Percentiles rank a stretch among this genome's conserved stretches.
phyloP scores from a whole-genome alignment of 2,888 invertebrate genomes.

The Aromia moschata region DNA sequence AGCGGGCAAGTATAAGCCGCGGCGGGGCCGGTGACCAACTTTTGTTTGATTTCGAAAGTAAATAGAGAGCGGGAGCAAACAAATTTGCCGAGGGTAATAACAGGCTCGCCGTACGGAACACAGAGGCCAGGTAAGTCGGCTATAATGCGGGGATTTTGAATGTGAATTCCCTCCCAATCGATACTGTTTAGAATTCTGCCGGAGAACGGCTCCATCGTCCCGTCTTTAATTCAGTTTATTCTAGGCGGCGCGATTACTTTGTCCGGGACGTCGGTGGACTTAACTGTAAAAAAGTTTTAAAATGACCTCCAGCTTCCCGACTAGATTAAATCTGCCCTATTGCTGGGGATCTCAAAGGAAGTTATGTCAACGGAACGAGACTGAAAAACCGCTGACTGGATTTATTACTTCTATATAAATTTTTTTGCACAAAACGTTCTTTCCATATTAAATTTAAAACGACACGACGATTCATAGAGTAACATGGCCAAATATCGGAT shows the following conservation, averaged over 20 bases:
- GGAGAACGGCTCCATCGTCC: constrained; percentile 43
- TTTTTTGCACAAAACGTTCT: too few relatives aligned
- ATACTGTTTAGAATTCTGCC: constrained; percentile 46
- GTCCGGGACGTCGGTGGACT: constrained; percentile 32
- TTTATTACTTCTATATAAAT: too few relatives aligned
- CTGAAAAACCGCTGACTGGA: too few relatives aligned
- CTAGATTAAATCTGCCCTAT: neutral
- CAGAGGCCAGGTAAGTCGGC: constrained; percentile 28
- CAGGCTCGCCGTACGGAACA: constrained; percentile 21
- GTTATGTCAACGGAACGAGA: too few relatives aligned
- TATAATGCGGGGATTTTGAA: constrained; percentile 30
- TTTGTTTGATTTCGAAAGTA: constrained; percentile 43
- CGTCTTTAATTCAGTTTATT: constrained; percentile 48
- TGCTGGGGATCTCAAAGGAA: too few relatives aligned
- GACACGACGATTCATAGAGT: too few relatives aligned
- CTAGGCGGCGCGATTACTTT: constrained; percentile 45
- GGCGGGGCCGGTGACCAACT: constrained; percentile 37
- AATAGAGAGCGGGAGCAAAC: constrained; percentile 41
- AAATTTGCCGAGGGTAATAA: constrained; percentile 37
- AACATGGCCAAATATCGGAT: too few relatives aligned
- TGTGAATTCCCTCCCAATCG: constrained; percentile 29
- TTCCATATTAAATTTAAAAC: too few relatives aligned
- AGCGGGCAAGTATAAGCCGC: constrained; percentile 28
- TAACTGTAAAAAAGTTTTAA: constrained; percentile 27
- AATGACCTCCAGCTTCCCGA: constrained; percentile 20